A percentile compares a stretch with the other conserved stretches of the same genome.
phyloP scores from a whole-genome alignment of 2,797 vertebrate species.

The Gymnoscopelus braueri region DNA sequence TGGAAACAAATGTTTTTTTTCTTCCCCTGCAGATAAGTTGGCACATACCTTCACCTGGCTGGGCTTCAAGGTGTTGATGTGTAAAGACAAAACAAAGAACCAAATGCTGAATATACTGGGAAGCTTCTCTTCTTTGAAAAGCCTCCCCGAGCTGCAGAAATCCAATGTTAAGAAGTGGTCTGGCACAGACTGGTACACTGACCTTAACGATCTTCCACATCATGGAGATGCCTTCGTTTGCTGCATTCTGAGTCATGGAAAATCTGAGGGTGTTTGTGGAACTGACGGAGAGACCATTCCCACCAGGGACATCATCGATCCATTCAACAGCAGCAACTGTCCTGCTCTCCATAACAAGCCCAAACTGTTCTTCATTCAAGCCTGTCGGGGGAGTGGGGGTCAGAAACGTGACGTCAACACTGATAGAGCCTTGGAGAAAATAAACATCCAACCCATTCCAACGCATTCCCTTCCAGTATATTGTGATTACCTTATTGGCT shows the following conservation, averaged over 20 bases:
- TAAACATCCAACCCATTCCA: too few relatives aligned
- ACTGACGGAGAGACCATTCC: conserved; percentile 67
- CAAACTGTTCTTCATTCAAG: conserved; percentile 93
- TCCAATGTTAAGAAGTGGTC: conserved; percentile 57
- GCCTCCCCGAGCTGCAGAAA: conserved; percentile 7
- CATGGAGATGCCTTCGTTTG: conserved; percentile 90
- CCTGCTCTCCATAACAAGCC: conserved; percentile 83
- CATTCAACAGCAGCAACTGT: conserved; percentile 78
- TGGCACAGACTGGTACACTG: background rate
- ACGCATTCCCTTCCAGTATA: conserved; percentile 72
- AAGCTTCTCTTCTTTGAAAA: conserved; percentile 21
- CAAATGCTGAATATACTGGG: conserved; percentile 66
- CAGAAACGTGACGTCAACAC: too few relatives aligned
- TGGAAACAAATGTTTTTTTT: background rate
- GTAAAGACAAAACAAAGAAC: conserved; percentile 70
- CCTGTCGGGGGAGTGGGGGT: conserved; percentile 79
- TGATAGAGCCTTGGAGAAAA: too few relatives aligned
- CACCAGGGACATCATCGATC: conserved; percentile 77
- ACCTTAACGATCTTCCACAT: conserved; percentile 37
- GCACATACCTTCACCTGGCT: conserved; percentile 80
- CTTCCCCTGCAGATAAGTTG: conserved; percentile 69
- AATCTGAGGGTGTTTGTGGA: conserved; percentile 72
- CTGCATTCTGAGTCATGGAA: conserved; percentile 89
- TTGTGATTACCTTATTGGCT: conserved; percentile 86
- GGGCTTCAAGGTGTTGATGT: conserved; percentile 75